Evolutionary conservation across 2,888 invertebrate genomes (phyloP).

Genomic region (Hydrotaea cyrtoneurina): DNA sequence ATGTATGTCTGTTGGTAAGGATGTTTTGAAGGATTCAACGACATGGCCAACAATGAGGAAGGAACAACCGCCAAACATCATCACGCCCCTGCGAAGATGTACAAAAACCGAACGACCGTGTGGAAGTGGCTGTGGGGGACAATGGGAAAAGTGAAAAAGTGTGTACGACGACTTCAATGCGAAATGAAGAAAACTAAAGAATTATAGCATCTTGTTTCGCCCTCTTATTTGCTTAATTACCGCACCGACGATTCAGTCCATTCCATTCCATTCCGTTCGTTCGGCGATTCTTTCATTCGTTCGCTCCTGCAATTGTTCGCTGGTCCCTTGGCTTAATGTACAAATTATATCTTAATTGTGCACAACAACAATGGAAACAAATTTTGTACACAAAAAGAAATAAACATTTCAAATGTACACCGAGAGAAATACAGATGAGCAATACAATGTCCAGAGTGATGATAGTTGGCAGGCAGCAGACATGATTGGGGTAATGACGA

Average conservation of each 20-base stretch:
- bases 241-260: neutral
- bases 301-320: neutral
- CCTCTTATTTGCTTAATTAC: constrained; percentile 44
- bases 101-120: neutral
- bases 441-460: no score
- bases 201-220: constrained; percentile 34
- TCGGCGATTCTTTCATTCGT: no score
- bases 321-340: constrained; percentile 25
- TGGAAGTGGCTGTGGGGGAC: neutral
- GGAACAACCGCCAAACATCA: neutral
- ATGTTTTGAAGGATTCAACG: neutral
- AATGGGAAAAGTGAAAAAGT: neutral
- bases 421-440: no score
- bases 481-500: no score
- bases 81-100: neutral
- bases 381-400: neutral
- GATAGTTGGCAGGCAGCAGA: no score
- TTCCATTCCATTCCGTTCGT: neutral
- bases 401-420: neutral
- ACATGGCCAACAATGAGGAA: neutral
- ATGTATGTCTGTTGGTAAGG: neutral
- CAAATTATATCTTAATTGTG: constrained; percentile 37
- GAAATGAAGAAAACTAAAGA: constrained; percentile 18
- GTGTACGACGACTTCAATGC: neutral
- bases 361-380: neutral